Conservation (phyloP, 1,140 invertebrate species). For the Drosophila sechellia region DNA sequence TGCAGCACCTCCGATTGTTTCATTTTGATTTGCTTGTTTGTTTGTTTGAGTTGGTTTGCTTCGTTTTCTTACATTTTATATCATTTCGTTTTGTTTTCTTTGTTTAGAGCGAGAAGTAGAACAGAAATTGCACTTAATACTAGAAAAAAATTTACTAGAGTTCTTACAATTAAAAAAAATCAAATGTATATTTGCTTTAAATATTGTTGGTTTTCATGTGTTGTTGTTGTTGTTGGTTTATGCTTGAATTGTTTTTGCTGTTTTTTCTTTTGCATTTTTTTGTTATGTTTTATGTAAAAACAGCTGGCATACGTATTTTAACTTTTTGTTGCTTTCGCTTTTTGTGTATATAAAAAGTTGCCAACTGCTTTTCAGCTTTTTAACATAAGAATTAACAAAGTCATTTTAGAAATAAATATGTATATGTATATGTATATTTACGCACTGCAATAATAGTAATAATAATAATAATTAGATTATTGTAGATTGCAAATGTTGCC, state of each 20-base stretch:
- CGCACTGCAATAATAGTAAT: conserved; percentile 55
- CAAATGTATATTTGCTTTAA: conserved; percentile 81
- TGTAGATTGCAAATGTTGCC: conserved; percentile 79
- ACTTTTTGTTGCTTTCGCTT: conserved; percentile 15
- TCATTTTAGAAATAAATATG: conserved; percentile 80
- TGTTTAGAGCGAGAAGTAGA: conserved; percentile 78
- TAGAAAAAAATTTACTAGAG: conserved; percentile 84
- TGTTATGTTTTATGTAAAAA: conserved; percentile 58
- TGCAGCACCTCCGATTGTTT: conserved; percentile 17
- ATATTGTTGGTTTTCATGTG: conserved; percentile 62
- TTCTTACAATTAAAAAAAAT: conserved; percentile 81
- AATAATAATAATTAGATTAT: conserved; percentile 67
- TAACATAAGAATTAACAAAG: conserved; percentile 82
- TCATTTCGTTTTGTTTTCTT: conserved; percentile 49
- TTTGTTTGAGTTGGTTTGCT: conserved; percentile 39
- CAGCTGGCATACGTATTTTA: conserved; percentile 32
- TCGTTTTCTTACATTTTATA: conserved; percentile 26
- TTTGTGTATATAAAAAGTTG: conserved; percentile 64
- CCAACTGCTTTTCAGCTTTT: conserved; percentile 42
- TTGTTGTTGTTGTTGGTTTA: conserved; percentile 36
- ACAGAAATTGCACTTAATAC: conserved; percentile 79
- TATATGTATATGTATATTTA: conserved; percentile 64
- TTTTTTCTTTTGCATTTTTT: conserved; percentile 57
- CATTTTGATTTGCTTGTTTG: conserved; percentile 69
- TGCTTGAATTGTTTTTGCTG: conserved; percentile 34